A percentile compares a stretch with the other conserved stretches of the same genome.
Evolutionary conservation across 2,113 vertebrate genomes (phyloP).

Genomic region (Cochlearius cochlearius): DNA sequence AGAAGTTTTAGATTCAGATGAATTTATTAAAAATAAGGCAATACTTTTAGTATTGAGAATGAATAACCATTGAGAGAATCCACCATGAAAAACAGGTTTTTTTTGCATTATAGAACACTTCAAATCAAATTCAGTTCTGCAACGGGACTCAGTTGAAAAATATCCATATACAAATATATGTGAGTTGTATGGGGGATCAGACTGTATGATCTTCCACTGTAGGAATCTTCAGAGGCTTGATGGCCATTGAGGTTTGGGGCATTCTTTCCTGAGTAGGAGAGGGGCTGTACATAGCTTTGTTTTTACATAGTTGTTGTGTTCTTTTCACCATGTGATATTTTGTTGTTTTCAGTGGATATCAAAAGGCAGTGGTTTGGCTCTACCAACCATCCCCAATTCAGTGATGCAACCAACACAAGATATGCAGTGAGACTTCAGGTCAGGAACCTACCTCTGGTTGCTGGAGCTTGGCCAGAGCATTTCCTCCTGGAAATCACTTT

Average conservation of each 20-base stretch:
- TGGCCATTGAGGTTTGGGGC: accelerated
- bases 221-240: not conserved
- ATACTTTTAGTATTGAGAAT: not conserved
- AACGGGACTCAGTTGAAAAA: not conserved
- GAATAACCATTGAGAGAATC: not conserved
- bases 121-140: not conserved
- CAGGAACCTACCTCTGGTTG: not conserved
- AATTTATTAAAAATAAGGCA: not conserved
- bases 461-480: not conserved
- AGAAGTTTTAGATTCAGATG: not conserved
- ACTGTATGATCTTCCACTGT: not conserved
- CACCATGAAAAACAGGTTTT: not conserved
- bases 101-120: not conserved
- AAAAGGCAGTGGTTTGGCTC: not conserved
- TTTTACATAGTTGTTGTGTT: not conserved
- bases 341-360: not conserved
- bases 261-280: not conserved
- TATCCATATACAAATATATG: not conserved
- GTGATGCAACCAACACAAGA: not conserved
- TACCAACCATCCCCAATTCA: not conserved
- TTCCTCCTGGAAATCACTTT: not conserved
- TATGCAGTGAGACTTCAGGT: not conserved
- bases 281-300: not conserved
- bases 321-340: not conserved
- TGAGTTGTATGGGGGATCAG: not conserved